phyloP scores from a whole-genome alignment of 1,140 invertebrate species.

The Colletes latitarsis region DNA sequence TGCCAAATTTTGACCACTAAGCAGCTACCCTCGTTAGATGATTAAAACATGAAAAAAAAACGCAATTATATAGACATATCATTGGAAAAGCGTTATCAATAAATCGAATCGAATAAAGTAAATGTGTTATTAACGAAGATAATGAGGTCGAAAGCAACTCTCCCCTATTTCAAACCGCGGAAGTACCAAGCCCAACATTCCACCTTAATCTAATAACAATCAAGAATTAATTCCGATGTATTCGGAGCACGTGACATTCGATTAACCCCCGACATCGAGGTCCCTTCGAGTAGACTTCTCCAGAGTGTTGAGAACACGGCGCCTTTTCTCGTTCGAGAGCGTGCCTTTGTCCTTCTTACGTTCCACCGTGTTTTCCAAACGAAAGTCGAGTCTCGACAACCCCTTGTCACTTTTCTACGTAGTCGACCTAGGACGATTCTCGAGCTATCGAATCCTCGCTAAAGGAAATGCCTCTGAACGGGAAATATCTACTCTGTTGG shows the following conservation, averaged over 20 bases:
- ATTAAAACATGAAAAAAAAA: too few relatives aligned
- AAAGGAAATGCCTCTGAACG: neutral
- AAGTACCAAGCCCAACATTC: neutral
- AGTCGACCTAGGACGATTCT: neutral
- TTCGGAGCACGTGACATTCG: neutral
- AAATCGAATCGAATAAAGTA: too few relatives aligned
- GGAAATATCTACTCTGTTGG: too few relatives aligned
- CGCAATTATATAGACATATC: too few relatives aligned
- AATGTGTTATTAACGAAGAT: too few relatives aligned
- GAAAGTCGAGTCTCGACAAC: conserved; percentile 14
- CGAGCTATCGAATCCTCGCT: neutral
- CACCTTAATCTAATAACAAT: neutral
- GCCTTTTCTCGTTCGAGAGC: conserved; percentile 59
- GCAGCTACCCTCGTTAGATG: too few relatives aligned
- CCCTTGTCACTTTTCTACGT: conserved; percentile 31
- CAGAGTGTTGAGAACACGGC: neutral
- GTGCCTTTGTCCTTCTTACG: conserved; percentile 63
- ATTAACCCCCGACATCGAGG: neutral
- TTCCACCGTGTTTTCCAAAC: conserved; percentile 22
- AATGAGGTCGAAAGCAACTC: too few relatives aligned
- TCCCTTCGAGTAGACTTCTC: neutral
- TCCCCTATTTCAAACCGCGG: neutral
- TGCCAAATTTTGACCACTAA: too few relatives aligned
- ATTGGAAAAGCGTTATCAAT: too few relatives aligned
- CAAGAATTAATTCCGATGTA: neutral